Evolutionary conservation across 37 sponge, comb jelly and placozoan genomes (phyloP), one percentile per base, ranked within the genome.

Genomic region (Spongilla lacustris): DNA sequence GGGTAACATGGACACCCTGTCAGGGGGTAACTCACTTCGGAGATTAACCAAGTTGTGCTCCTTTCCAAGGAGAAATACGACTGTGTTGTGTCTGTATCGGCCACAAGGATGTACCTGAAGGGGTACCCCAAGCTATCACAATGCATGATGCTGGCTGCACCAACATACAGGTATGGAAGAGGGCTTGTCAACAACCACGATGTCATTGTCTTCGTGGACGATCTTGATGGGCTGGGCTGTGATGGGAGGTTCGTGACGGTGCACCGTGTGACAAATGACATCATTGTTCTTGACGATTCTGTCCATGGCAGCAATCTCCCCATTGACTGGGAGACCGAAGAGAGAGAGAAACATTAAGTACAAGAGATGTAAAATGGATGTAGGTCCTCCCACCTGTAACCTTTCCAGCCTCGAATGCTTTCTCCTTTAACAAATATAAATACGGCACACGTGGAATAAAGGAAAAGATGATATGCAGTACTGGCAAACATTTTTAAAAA

Each of bases 91-190:
- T 26, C 97, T 79, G 78, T 94, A 98, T 29, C 96, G 66, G 2
- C 98, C 98, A 93, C 95, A 96, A 2, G 98, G 98, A 77, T 98
- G 98, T 19, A 98, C 95, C 97, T 96, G 49, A 27, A 76, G 38
- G 9, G 36, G 6, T 8, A 77, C 78, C 29, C 2, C 32, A n/a
- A 2, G 14, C 2, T 73, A 25, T 73, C n/a, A 21, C 0, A n/a
- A n/a, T 32, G 17, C 73, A 19, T 32, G 2, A 26, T 17, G 26
- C 26, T 14, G 27, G 28, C 71, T 32, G 31, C 12, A 4, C 5
- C 25, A 25, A 77, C 92, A 38, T 25, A 96, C 98, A 30, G 98
- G 96, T 31, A 98, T 96, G 24, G 98, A 98, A 23, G 94, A 48
- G 24, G 98, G 98, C 84, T 98, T 98, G 83, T 98, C 84, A 71